Percentiles rank a stretch among this genome's conserved stretches.
Evolutionary conservation across 2,797 vertebrate genomes (phyloP).

Genomic region (Gymnopithys bicolor): DNA sequence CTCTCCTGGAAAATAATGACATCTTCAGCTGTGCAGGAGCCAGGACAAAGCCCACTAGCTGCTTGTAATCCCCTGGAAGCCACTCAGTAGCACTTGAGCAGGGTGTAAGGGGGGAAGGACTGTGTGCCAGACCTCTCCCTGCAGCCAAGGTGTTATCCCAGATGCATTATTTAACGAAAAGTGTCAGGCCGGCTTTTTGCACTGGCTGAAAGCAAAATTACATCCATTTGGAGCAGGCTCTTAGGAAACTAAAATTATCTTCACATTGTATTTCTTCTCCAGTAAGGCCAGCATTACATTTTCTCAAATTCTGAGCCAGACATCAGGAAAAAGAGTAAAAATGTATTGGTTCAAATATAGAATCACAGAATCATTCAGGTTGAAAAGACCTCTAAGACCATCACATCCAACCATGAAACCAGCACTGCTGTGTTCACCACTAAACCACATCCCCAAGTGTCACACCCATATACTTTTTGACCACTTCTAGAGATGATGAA

Average conservation of each 20-base stretch:
- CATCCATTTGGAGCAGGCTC: neutral
- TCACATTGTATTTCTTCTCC: neutral
- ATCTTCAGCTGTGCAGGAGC: neutral
- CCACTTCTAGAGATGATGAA: neutral
- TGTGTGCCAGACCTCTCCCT: neutral
- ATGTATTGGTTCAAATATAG: neutral
- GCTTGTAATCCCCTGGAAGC: slow-evolving; percentile 4
- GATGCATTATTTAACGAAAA: slow-evolving; percentile 33
- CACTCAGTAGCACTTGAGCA: neutral
- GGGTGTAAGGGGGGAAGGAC: neutral
- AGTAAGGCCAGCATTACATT: neutral
- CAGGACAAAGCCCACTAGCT: neutral
- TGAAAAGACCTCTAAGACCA: neutral
- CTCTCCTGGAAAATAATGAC: neutral
- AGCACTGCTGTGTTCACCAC: neutral
- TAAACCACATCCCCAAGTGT: neutral
- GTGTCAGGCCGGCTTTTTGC: neutral
- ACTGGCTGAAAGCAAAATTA: slow-evolving; percentile 27
- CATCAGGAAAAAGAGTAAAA: neutral
- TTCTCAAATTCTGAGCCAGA: slow-evolving; percentile 17
- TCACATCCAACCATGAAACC: neutral
- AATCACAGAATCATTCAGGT: neutral
- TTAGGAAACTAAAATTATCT: slow-evolving; percentile 35
- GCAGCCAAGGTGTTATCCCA: neutral
- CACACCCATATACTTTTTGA: neutral